Conservation (phyloP, 1,140 invertebrate genomes). For the Aphis gossypii region DNA sequence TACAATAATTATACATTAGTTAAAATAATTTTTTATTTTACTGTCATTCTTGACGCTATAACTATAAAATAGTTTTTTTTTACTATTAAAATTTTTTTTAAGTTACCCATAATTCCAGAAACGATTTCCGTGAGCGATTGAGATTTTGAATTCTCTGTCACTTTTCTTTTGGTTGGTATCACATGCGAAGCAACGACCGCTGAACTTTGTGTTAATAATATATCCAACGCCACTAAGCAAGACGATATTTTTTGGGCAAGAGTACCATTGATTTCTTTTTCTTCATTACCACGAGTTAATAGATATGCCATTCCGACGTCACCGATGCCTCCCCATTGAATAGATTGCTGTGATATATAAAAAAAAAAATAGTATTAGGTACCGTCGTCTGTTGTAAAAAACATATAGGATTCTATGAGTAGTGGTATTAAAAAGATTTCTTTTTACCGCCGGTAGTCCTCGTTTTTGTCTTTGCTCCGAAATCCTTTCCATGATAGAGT, state of each 20-base stretch:
- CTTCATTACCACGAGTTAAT: slow-evolving; percentile 41
- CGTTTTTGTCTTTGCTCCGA: slow-evolving; percentile 59
- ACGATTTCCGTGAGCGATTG: slow-evolving; percentile 38
- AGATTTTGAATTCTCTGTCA: background rate
- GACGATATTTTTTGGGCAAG: slow-evolving; percentile 56
- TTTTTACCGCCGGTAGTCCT: slow-evolving; percentile 59
- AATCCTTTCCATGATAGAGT: slow-evolving; percentile 61
- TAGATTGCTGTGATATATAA: slow-evolving; percentile 15
- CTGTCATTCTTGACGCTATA: too few relatives aligned
- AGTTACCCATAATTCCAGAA: slow-evolving; percentile 54
- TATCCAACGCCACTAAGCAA: slow-evolving; percentile 38
- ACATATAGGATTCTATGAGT: too few relatives aligned
- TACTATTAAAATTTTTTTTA: background rate
- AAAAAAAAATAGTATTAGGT: background rate
- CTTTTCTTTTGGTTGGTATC: slow-evolving; percentile 49
- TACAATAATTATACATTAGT: too few relatives aligned
- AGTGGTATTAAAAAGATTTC: background rate
- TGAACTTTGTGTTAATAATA: slow-evolving; percentile 9
- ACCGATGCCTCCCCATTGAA: slow-evolving; percentile 59
- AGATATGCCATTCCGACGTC: slow-evolving; percentile 58
- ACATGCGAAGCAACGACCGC: slow-evolving; percentile 51
- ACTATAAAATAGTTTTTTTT: too few relatives aligned
- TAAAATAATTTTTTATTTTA: too few relatives aligned
- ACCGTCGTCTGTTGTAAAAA: background rate
- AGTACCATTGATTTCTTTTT: slow-evolving; percentile 54